phyloP scores from a whole-genome alignment of 2,797 vertebrate genomes.

The Mormyrops attenuatus region DNA sequence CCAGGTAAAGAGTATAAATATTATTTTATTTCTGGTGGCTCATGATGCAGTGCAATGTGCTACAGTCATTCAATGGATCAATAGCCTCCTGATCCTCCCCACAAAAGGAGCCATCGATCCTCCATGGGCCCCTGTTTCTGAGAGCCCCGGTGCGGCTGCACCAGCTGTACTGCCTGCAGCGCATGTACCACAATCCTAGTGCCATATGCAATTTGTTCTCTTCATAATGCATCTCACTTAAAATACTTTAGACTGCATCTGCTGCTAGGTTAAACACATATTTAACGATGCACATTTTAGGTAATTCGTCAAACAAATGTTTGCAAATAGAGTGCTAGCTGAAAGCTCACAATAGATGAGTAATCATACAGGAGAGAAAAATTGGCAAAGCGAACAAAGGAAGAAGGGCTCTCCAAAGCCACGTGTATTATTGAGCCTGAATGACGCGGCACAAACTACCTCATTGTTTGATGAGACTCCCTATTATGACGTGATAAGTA shows the following conservation, averaged over 20 bases:
- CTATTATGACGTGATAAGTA: neutral
- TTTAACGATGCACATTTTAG: neutral
- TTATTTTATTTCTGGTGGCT: neutral
- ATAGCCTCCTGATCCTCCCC: neutral
- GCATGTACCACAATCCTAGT: neutral
- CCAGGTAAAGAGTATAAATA: neutral
- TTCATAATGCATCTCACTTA: neutral
- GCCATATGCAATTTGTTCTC: neutral
- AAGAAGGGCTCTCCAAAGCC: neutral
- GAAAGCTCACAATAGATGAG: neutral
- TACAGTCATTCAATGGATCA: neutral
- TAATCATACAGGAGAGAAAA: neutral
- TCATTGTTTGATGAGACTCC: slow-evolving; percentile 5
- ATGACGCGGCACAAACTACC: neutral
- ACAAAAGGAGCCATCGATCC: neutral
- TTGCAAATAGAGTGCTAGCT: neutral
- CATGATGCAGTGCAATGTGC: neutral
- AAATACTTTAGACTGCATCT: neutral
- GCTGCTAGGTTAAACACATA: neutral
- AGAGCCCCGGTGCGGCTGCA: neutral
- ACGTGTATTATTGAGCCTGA: neutral
- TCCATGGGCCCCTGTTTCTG: neutral
- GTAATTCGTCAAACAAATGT: slow-evolving; percentile 6
- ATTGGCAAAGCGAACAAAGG: neutral
- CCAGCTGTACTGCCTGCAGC: neutral